Base-by-base conservation (phyloP, 2,888 invertebrate genomes). In the Conistra vaccinii region DNA sequence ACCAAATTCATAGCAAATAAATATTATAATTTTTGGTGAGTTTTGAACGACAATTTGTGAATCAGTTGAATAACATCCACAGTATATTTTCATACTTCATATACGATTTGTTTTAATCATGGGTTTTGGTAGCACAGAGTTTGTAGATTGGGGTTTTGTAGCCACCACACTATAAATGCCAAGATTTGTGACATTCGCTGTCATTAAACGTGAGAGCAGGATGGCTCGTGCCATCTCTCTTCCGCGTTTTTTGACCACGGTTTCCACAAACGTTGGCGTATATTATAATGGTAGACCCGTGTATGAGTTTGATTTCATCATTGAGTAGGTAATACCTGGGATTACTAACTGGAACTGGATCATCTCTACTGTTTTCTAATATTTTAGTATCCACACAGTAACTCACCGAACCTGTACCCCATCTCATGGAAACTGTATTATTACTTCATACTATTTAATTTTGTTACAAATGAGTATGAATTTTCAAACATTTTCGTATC, bases 21-120 rank as follows among this genome's bases (percentile, higher is more conserved):
- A 89, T 91, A 86, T 91, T 26, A 89, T 81, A 79, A 83, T 88
- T 86, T 91, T 92, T 90, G 95, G 95, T 95, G 95, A 95, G 95
- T 95, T 76, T 69, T 76, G 45, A 62, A 80, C 83, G 68, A 78
- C 61, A 73, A 60, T 78, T 77, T 73, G 61, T 69, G 75, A 81
- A 80, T 73, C 74, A 87, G 65, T 83, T 81, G n/a, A 79, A 77
- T 85, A 87, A 85, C 81, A 80, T 77, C 60, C 81, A 83, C 79
- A 29, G 29, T 78, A 72, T 58, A 60, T 75, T 75, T 76, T 65
- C 58, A 81, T 83, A 81, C 71, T 83, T 79, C 78, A 83, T 82
- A 53, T 80, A 67, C 12, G 65, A 62, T 78, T 70, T 75, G 80
- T 86, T 79, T 84, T 84, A 82, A 78, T 80, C 53, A 66, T 83